These are phyloP conservation scores for Grallaria varia DNA, from an alignment of 2,113 vertebrate genomes.

Conservation along the genomic window DNA sequence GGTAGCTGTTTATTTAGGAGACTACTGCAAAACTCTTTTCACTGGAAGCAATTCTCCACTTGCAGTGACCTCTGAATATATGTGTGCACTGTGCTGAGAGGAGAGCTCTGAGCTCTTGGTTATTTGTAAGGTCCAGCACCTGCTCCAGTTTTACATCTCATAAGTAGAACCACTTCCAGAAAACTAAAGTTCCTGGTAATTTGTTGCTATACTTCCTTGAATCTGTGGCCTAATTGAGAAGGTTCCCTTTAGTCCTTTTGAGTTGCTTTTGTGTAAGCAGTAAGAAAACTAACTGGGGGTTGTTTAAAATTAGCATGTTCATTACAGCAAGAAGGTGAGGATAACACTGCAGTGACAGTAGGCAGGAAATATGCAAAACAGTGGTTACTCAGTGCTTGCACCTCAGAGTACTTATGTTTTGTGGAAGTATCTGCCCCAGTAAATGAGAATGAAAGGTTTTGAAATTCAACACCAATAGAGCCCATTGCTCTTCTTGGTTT, in stretches of 20 bases:
- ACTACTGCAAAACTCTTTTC: not conserved
- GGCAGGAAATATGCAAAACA: not conserved
- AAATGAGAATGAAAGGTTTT: not conserved
- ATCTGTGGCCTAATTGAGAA: not conserved
- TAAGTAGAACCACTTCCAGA: not conserved
- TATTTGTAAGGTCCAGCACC: not conserved
- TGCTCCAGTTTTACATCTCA: not conserved
- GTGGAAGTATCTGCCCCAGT: not conserved
- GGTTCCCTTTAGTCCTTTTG: not conserved
- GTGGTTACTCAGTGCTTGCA: not conserved
- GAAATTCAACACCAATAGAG: not conserved
- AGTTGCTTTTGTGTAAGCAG: not conserved
- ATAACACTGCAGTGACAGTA: not conserved
- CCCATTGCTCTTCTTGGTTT: not conserved
- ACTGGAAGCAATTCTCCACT: not conserved
- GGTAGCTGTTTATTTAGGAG: not conserved
- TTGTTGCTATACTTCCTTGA: not conserved
- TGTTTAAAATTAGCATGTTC: not conserved
- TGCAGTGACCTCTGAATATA: not conserved
- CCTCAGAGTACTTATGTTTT: not conserved
- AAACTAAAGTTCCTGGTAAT: not conserved
- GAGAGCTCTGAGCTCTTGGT: not conserved
- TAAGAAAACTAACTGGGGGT: not conserved
- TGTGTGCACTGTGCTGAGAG: not conserved
- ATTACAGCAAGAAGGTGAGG: not conserved